These are phyloP conservation scores for Synergus itoensis DNA, from an alignment of 2,888 invertebrate genomes.

Conservation along the genomic window DNA sequence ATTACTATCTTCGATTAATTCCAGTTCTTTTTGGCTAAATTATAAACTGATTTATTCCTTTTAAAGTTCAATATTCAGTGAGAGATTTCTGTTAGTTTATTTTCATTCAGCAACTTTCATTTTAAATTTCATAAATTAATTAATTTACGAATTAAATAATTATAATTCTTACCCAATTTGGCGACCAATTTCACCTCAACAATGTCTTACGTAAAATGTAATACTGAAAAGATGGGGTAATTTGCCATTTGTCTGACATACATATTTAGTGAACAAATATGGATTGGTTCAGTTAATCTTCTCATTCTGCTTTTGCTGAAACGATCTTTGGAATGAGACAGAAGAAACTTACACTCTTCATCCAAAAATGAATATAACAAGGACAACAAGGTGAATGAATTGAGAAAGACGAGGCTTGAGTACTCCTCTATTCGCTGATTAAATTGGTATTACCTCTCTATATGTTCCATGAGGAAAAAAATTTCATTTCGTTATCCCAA, in stretches of 20 bases:
- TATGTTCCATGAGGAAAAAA: background rate
- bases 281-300: slow-evolving; percentile 17
- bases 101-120: background rate
- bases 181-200: background rate
- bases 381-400: background rate
- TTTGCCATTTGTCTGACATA: slow-evolving; percentile 3
- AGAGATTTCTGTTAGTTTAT: background rate
- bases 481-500: background rate
- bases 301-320: slow-evolving; percentile 1
- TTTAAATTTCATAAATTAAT: background rate
- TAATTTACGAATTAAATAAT: background rate
- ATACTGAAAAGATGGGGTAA: slow-evolving; percentile 4
- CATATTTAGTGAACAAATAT: slow-evolving; percentile 8
- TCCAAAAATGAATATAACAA: slow-evolving; percentile 21
- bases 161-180: background rate
- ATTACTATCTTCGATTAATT: background rate
- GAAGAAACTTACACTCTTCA: background rate
- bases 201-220: slow-evolving; percentile 7
- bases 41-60: background rate
- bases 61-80: background rate
- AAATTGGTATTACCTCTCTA: background rate
- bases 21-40: background rate
- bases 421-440: background rate
- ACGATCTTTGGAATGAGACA: background rate
- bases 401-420: background rate